Evolutionary conservation across 2,797 vertebrate genomes (phyloP), one percentile per base, ranked within the genome.

Genomic region (Schizothorax lantsangensis): DNA sequence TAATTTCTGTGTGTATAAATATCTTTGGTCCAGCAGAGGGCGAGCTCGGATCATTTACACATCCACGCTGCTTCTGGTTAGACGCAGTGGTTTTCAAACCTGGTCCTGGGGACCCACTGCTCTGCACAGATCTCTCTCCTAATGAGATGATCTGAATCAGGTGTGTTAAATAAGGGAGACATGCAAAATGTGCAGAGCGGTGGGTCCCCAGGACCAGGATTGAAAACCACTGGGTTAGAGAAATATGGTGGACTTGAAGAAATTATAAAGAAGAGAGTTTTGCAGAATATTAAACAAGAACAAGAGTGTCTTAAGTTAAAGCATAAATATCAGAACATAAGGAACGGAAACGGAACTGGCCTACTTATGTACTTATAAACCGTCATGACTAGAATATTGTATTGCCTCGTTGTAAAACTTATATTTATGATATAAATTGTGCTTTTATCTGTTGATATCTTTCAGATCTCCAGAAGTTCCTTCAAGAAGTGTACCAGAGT

Each of bases 381-480:
- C 8, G 0, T 19, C 3, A 75, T 33, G 26, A 52, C 45, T 52
- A 8, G 8, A 49, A 19, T 30, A 6, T 33, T 33, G 45, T 21
- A n/a, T 40, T 80, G 40, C 15, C 40, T 80, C 8, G 5, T 40
- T 43, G 23, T 59, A 78, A 62, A 62, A n/a, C 11, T 10, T 26
- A 0, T 5, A n/a, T 75, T 75, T 21, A 6, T 52, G 0, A n/a
- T 6, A 62, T 64, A 33, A 80, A 12, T 10, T 85, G 68, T 77
- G 83, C 54, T n/a, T 84, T n/a, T 86, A 10, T 84, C 33, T 80
- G 30, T 89, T 66, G 2, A 15, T 33, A 15, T 88, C 0, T 77
- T 66, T 68, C 89, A 96, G 95, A 92, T 89, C 85, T 95, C 33
- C 91, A 91, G 93, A 95, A 92, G 23, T 90, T 94, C 19, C 84